These are phyloP conservation scores for Cosmorhoe ocellata DNA, from an alignment of 2,888 invertebrate genomes.

Conservation along the genomic window DNA sequence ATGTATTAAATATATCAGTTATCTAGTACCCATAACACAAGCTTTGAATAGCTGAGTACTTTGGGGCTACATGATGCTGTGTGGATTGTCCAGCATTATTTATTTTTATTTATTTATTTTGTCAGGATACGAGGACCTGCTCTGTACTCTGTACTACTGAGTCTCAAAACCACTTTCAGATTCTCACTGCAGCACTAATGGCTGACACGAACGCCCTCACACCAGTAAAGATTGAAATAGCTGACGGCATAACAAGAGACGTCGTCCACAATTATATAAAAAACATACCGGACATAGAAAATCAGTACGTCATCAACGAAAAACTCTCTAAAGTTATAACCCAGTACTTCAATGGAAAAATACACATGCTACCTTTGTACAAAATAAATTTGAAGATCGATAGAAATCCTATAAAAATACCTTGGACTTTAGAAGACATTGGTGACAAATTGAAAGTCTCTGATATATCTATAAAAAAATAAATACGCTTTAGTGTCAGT, in stretches of 20 bases:
- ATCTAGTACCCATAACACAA: no score
- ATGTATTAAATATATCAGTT: no score
- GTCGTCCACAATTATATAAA: conserved; percentile 52
- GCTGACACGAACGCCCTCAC: conserved; percentile 39
- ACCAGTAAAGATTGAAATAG: conserved; percentile 30
- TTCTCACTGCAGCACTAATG: conserved; percentile 28
- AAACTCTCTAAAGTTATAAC: conserved; percentile 57
- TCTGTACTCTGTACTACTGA: no score
- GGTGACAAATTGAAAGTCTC: not conserved
- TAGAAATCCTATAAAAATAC: conserved; percentile 64
- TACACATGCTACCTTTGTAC: conserved; percentile 63
- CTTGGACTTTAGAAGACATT: conserved; percentile 54
- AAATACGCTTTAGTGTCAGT: conserved; percentile 1
- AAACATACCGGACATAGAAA: conserved; percentile 56
- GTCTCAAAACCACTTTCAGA: conserved; percentile 30
- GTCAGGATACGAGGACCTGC: no score
- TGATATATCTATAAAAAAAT: not conserved
- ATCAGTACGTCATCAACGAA: conserved; percentile 59
- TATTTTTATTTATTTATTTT: no score
- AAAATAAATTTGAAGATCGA: conserved; percentile 64
- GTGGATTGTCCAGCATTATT: no score
- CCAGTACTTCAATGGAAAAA: conserved; percentile 55
- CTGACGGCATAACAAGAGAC: conserved; percentile 45
- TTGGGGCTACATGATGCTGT: no score
- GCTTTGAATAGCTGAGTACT: no score